phyloP scores from a whole-genome alignment of 2,888 invertebrate species.

The Cheilosia variabilis region DNA sequence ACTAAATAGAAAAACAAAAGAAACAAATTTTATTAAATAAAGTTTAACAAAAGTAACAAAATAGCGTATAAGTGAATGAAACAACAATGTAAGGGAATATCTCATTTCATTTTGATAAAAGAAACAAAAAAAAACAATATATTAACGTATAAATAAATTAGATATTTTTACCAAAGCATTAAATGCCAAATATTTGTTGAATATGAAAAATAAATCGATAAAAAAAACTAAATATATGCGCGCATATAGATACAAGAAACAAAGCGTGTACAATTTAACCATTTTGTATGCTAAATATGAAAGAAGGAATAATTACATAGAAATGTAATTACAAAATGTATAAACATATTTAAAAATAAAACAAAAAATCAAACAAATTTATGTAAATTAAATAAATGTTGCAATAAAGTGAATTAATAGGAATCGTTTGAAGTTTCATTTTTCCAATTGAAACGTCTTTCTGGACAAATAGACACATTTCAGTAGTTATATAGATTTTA shows the following conservation, averaged over 20 bases:
- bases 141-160: conserved; percentile 72
- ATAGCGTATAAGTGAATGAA: conserved; percentile 68
- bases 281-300: conserved; percentile 42
- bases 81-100: conserved; percentile 71
- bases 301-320: conserved; percentile 41
- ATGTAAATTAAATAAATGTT: conserved; percentile 76
- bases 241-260: conserved; percentile 22
- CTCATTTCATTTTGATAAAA: conserved; percentile 73
- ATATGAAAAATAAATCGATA: conserved; percentile 75
- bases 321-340: conserved; percentile 22
- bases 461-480: too few species aligned
- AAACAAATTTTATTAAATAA: conserved; percentile 62
- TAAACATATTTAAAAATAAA: conserved; percentile 48
- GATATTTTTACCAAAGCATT: conserved; percentile 78
- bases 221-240: conserved; percentile 43
- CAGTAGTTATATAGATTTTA: too few species aligned
- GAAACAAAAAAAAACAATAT: conserved; percentile 57
- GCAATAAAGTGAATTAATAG: conserved; percentile 76
- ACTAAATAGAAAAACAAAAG: conserved; percentile 36
- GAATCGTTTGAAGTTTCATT: conserved; percentile 4
- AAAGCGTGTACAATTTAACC: conserved; percentile 50
- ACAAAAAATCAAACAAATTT: conserved; percentile 67
- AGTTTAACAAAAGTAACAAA: conserved; percentile 65
- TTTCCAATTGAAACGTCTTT: background rate
- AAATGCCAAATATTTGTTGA: conserved; percentile 78